Base-by-base conservation (phyloP, 2,888 invertebrate species). In the Endomychus coccineus region DNA sequence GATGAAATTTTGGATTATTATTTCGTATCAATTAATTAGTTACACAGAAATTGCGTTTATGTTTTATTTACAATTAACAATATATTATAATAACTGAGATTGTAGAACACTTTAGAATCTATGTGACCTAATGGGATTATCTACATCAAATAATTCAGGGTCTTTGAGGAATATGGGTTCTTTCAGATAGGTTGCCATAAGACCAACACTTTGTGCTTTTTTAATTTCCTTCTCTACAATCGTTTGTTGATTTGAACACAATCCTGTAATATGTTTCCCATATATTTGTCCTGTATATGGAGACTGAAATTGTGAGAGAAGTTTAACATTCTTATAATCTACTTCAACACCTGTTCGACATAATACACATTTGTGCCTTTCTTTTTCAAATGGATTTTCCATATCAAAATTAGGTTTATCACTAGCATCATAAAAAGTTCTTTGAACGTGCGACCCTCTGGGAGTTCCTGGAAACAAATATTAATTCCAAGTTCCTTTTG, bases 301-400 rank as follows among this genome's bases (percentile, higher is more conserved):
- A 17, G 96, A 97, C 57, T 96, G 86, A 65, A 98, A 98, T 62
- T 97, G 96, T 0, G 92, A 90, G 3, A 98, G 66, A 3, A 98
- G 66, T 50, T 88, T 78, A 0, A 83, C 78, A 66, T 98, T 98
- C 67, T 95, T 96, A 58, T 89, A 95, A 62, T 90, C 77, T 0
- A 90, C 82, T 1, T 72, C 72, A n/a, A 95, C 80, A 17, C 83
- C 75, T 41, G 83, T 62, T 65, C 81, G 78, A 62, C 96, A 96
- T 6, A 95, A 67, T 48, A 95, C 77, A 58, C 95, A 96, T 45
- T 73, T 64, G 13, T 68, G 69, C 40, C 69, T 75, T 43, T 85
- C 82, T 54, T 80, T 82, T 56, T 78, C 71, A 56, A 75, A 96
- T 0, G 95, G 95, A 69, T 94, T 89, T 42, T 74, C 64, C 56